These are phyloP conservation scores for Cossypha niveicapilla DNA, from an alignment of 2,797 vertebrate genomes.

Conservation along the genomic window DNA sequence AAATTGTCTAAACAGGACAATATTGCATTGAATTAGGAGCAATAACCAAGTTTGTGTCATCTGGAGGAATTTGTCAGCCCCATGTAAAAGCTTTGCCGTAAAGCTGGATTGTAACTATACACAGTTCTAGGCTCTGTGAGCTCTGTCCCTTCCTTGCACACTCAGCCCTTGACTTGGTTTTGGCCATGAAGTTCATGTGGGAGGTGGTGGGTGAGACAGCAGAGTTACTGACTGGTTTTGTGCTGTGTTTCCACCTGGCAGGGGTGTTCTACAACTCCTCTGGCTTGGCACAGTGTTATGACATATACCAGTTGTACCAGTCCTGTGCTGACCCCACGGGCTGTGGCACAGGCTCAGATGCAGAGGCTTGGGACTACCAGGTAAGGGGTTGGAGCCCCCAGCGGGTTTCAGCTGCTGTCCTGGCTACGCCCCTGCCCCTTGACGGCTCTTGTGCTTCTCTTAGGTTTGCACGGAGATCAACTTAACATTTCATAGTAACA, in stretches of 20 bases:
- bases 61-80: not conserved
- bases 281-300: constrained; percentile 73
- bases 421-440: rapidly evolving
- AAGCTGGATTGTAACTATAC: not conserved
- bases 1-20: not conserved
- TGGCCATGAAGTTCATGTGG: rapidly evolving
- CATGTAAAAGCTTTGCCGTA: not conserved
- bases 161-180: not conserved
- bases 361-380: constrained; percentile 96
- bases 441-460: not conserved
- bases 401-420: not conserved
- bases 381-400: constrained; percentile 54
- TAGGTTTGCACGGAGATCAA: constrained; percentile 92
- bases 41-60: not conserved
- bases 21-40: not conserved
- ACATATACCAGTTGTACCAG: constrained; percentile 81
- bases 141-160: not conserved
- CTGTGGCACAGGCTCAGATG: constrained; percentile 80
- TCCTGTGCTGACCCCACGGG: constrained; percentile 90
- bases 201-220: rapidly evolving
- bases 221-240: not conserved
- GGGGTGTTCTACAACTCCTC: constrained; percentile 89
- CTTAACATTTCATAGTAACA: constrained; percentile 87
- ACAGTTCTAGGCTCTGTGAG: not conserved
- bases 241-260: constrained; percentile 42